Conservation (phyloP, 1,140 invertebrate genomes). For the Camponotus vicinus region DNA sequence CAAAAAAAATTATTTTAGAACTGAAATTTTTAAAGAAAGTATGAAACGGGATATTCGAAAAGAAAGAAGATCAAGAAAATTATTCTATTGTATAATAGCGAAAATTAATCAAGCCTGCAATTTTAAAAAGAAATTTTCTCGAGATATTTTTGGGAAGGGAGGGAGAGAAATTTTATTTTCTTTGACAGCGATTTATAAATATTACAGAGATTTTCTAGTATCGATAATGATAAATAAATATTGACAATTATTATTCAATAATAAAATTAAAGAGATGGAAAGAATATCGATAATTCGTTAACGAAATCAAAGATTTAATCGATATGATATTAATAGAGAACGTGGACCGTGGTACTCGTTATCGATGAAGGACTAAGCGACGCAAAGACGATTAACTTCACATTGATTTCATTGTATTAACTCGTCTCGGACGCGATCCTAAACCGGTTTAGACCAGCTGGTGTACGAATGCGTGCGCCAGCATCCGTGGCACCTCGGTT, state of each 20-base stretch:
- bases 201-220: not conserved
- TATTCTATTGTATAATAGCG: not conserved
- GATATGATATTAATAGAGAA: not conserved
- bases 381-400: constrained; percentile 70
- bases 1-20: not conserved
- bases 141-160: not conserved
- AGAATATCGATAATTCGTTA: not conserved
- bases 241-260: not conserved
- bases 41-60: not conserved
- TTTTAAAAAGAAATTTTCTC: not conserved
- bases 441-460: constrained; percentile 78
- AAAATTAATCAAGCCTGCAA: not conserved
- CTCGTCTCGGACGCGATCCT: constrained; percentile 52
- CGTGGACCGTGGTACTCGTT: not conserved
- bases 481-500: constrained; percentile 64
- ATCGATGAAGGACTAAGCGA: not conserved
- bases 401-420: constrained; percentile 78
- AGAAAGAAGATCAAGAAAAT: not conserved
- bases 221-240: not conserved
- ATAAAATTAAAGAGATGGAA: not conserved
- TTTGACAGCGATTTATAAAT: not conserved
- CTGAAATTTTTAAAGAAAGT: not conserved
- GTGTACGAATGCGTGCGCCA: constrained; percentile 56
- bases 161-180: not conserved
- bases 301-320: constrained; percentile 24